Evolutionary conservation across 2,797 vertebrate species (phyloP).

Genomic region (Karalla daura): DNA sequence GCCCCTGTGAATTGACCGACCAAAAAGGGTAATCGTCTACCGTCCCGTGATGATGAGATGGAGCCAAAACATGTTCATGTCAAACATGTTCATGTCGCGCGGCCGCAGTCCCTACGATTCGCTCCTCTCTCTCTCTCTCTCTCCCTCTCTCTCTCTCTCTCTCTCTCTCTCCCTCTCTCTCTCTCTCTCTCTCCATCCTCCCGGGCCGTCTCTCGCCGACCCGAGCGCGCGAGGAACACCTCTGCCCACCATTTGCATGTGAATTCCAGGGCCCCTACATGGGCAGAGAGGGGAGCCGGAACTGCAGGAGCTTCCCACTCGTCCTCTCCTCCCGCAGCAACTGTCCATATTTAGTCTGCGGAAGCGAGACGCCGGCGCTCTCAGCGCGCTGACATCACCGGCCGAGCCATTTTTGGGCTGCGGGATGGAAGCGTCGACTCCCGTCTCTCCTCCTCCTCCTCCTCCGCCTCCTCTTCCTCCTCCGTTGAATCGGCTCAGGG

Average conservation of each 20-base stretch:
- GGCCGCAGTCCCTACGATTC: too few relatives aligned
- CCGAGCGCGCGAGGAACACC: slow-evolving; percentile 3
- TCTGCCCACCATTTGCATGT: slow-evolving; percentile 38
- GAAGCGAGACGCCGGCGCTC: slow-evolving; percentile 60
- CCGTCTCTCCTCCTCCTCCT: slow-evolving; percentile 40
- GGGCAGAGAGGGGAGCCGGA: slow-evolving; percentile 71
- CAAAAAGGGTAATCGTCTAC: too few relatives aligned
- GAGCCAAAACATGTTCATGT: too few relatives aligned
- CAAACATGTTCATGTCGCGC: too few relatives aligned
- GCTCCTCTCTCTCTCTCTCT: too few relatives aligned
- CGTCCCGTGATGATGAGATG: too few relatives aligned
- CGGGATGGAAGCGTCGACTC: slow-evolving; percentile 21
- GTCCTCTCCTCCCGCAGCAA: neutral
- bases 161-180: too few relatives aligned
- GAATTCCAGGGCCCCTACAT: slow-evolving; percentile 63
- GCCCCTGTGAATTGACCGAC: too few relatives aligned
- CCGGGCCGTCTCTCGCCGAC: too few relatives aligned
- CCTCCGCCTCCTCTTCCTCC: slow-evolving; percentile 43
- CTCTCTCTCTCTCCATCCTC: too few relatives aligned
- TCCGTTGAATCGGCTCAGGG: slow-evolving; percentile 34
- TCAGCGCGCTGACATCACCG: slow-evolving; percentile 72
- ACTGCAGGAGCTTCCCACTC: slow-evolving; percentile 76
- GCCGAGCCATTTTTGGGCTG: slow-evolving; percentile 76
- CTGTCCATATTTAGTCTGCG: slow-evolving; percentile 70
- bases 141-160: too few relatives aligned